Base-by-base conservation (phyloP, 1,140 invertebrate species). In the Drosophila rhopaloa region DNA sequence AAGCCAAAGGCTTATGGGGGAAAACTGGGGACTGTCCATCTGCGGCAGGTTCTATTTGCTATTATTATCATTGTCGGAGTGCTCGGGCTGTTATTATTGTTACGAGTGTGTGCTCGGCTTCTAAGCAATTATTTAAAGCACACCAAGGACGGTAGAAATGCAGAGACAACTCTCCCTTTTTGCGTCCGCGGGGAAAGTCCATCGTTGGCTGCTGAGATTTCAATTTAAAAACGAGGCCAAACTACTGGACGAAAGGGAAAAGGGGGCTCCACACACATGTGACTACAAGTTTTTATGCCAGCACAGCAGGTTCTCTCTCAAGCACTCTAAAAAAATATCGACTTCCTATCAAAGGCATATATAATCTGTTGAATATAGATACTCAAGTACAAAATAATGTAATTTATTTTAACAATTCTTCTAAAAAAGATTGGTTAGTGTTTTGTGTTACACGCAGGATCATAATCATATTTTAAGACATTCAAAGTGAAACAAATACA, bases 51-150 rank as follows among this genome's bases (percentile, higher is more conserved):
- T 71, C 29, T 66, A 76, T 79, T 77, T 77, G 77, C 74, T 70
- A 72, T 74, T 85, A 81, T 85, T 78, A 85, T 81, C 62, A 72
- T 58, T 41, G 44, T 37, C 56, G 27, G 43, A 70, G 27, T 58
- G 43, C 35, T 47, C 35, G 44, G 27, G 54, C n/a, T 32, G 70
- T 71, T 86, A 79, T 86, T 86, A 88, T 88, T 76, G 65, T 78
- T 72, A 76, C 60, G 65, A 74, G 74, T 63, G 50, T 61, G 77
- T 66, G 37, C 16, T 41, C 29, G 61, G 66, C 66, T 65, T 56
- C 83, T 79, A 88, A 86, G 83, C 82, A 86, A 86, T 86, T 88
- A 86, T 78, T 88, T 79, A 76, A 84, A 73, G 58, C 70, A 37
- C 68, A 53, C n/a, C 71, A 57, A 44, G 44, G 60, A 40, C 24